These are phyloP conservation scores for Platalea minor DNA, from an alignment of 2,797 vertebrate genomes.

Conservation along the genomic window DNA sequence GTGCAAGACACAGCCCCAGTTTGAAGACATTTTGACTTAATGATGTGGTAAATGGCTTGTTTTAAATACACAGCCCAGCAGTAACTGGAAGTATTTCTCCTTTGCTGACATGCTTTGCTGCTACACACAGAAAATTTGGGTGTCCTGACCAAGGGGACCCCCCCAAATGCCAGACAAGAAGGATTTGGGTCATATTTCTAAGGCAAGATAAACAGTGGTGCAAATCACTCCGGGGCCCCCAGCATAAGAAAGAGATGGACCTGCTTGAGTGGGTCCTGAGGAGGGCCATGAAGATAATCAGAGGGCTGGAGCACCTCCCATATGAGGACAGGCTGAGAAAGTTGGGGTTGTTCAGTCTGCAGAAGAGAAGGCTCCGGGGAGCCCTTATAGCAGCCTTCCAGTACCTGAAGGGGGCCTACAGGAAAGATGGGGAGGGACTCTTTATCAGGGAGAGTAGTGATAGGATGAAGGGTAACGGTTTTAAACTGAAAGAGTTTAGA, in stretches of 20 bases:
- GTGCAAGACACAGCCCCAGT: background rate
- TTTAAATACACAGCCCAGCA: background rate
- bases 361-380: background rate
- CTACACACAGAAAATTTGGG: background rate
- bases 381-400: background rate
- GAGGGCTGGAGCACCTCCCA: background rate
- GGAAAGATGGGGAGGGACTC: background rate
- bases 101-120: background rate
- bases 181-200: background rate
- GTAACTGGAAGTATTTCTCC: background rate
- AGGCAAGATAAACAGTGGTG: background rate
- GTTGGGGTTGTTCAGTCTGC: background rate
- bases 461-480: fast-evolving
- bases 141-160: background rate
- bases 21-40: background rate
- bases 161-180: background rate
- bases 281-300: background rate
- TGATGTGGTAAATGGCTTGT: background rate
- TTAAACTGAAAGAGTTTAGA: background rate
- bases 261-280: background rate
- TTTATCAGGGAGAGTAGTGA: no score
- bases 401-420: background rate
- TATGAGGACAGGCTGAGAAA: background rate
- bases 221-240: background rate
- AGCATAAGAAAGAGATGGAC: no score